Evolutionary conservation across 2,113 vertebrate genomes (phyloP).

Genomic region (Ahaetulla prasina): DNA sequence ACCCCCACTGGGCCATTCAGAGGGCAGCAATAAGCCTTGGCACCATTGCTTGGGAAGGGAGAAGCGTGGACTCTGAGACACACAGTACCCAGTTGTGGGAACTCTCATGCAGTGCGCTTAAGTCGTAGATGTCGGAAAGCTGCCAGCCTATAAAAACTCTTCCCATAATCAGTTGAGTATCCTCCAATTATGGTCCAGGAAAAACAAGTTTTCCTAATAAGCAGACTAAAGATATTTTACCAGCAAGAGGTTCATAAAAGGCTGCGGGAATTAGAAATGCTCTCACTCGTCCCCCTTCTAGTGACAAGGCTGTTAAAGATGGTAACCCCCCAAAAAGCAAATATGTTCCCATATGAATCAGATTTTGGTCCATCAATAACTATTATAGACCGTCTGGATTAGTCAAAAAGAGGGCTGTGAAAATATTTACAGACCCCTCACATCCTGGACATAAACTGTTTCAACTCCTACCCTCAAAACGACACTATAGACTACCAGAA

Average conservation of each 20-base stretch:
- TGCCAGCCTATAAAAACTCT: background rate
- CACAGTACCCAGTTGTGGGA: slow-evolving; percentile 21
- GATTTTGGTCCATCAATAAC: slow-evolving; percentile 22
- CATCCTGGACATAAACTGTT: too few relatives aligned
- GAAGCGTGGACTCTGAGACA: fast-evolving
- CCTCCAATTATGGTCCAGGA: background rate
- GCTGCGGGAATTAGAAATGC: background rate
- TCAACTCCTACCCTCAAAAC: too few relatives aligned
- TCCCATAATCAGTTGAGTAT: fast-evolving
- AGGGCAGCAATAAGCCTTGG: background rate
- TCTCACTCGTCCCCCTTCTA: slow-evolving; percentile 8
- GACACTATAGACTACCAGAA: too few relatives aligned
- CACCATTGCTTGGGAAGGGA: background rate
- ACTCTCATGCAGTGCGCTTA: background rate
- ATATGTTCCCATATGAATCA: slow-evolving; percentile 2
- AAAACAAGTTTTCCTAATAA: fast-evolving
- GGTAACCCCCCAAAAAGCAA: background rate
- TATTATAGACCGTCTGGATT: background rate
- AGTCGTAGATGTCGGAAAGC: slow-evolving; percentile 10
- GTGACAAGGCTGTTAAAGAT: background rate
- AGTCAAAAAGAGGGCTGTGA: too few relatives aligned
- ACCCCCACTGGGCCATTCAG: background rate
- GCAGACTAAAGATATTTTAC: background rate
- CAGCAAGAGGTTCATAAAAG: slow-evolving; percentile 11
- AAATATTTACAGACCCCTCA: too few relatives aligned